Percentiles rank a stretch among this genome's conserved stretches.
Conservation (phyloP, 1,140 invertebrate species). For the Paraescarpia echinospica region DNA sequence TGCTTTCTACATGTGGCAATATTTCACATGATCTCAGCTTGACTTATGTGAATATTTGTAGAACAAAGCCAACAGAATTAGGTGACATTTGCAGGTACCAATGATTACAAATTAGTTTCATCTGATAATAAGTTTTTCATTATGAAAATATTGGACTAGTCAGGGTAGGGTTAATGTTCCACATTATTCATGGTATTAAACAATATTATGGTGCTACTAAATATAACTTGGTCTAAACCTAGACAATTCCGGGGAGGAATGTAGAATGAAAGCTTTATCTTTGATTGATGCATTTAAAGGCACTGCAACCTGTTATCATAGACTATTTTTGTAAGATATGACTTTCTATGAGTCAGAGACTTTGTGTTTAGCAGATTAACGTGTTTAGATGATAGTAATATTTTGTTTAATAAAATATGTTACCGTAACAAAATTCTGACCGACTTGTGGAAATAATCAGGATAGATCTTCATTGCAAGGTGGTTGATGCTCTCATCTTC, state of each 20-base stretch:
- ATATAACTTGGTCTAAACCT: not conserved
- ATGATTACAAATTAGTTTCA: not conserved
- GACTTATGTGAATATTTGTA: not conserved
- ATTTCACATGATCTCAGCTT: not conserved
- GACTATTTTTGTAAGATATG: not conserved
- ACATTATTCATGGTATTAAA: not conserved
- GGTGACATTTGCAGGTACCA: not conserved
- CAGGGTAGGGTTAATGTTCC: not conserved
- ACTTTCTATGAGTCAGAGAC: not conserved
- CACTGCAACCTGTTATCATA: not conserved
- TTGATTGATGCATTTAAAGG: not conserved
- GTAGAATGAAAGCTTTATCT: not conserved
- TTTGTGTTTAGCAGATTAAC: not conserved
- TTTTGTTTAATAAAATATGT: slow-evolving; percentile 2
- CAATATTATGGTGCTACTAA: not conserved
- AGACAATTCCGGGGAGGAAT: not conserved
- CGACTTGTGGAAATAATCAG: not conserved
- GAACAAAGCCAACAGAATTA: not conserved
- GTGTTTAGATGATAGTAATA: not conserved
- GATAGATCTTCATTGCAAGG: too few relatives aligned
- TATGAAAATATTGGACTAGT: not conserved
- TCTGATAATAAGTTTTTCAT: not conserved
- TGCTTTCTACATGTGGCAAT: not conserved
- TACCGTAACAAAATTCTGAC: not conserved
- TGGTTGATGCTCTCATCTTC: too few relatives aligned